Conservation (phyloP, 1,140 invertebrate genomes). For the Goniozus legneri region DNA sequence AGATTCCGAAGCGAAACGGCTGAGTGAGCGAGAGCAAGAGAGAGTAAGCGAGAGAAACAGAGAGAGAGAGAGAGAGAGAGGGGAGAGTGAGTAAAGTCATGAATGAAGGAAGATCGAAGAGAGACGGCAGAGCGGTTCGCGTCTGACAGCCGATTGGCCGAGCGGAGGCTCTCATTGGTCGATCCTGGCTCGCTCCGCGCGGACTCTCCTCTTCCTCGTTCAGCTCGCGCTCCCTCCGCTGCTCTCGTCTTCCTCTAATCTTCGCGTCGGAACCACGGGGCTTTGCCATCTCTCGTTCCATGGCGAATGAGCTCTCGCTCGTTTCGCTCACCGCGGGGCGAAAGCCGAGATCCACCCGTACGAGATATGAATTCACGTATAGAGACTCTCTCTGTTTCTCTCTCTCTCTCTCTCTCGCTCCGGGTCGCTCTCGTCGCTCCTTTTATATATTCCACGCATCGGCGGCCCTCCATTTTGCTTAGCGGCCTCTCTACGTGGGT, state of each 20-base stretch:
- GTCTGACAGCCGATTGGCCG: neutral
- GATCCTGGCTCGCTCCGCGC: constrained; percentile 31
- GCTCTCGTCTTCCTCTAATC: no score
- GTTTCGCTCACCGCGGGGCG: no score
- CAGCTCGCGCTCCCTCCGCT: neutral
- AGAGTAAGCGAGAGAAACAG: neutral
- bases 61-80: constrained; percentile 5
- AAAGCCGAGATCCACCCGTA: constrained; percentile 51
- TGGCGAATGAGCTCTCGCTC: no score
- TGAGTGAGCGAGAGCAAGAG: neutral
- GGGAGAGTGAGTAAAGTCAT: neutral
- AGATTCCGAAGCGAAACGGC: neutral
- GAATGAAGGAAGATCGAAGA: neutral
- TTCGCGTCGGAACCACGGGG: neutral
- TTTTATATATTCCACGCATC: constrained; percentile 54
- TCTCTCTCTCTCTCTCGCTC: no score
- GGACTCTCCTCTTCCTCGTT: constrained; percentile 25
- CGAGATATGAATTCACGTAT: constrained; percentile 51
- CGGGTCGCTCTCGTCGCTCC: no score
- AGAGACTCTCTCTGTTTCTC: no score
- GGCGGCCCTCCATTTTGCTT: constrained; percentile 52
- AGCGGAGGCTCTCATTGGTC: constrained; percentile 30
- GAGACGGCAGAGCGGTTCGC: neutral
- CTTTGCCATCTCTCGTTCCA: no score
- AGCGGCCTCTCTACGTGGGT: no score